Base-by-base conservation (phyloP, 2,888 invertebrate species). In the Agelastica alni region DNA sequence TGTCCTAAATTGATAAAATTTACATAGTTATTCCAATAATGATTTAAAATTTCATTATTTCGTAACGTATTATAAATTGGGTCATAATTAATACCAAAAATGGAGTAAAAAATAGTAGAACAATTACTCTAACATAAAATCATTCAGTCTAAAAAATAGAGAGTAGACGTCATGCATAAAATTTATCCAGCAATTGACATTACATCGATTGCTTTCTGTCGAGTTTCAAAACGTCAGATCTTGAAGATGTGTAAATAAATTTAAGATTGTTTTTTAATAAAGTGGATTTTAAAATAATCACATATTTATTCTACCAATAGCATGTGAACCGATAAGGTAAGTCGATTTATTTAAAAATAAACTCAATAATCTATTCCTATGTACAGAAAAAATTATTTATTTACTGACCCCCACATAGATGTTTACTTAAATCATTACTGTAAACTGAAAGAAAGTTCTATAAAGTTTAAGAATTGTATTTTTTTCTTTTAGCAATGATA, bases 311-410 rank as follows among this genome's bases (percentile, higher is more conserved):
- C 2, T 39, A 20, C 6, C 12, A 18, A 20, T 22, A 39, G 37
- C 10, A 39, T 39, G 37, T 39, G 37, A 39, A 39, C 37, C 4
- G 12, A 17, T 36, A 2, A 39, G 20, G 37, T 39, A 20, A 39
- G 37, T 39, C 7, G 1, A 39, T 12, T 12, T 2, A 6, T 1
- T 22, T 20, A 22, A 4, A 7, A 18, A n/a, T 39, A 20, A 1
- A 10, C n/a, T 20, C 17, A 20, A 18, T 10, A 20, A 20, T 39
- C n/a, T 4, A 2, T 12, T 4, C 31, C 5, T n/a, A 26, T 26
- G 26, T 26, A 7, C n/a, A n/a, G n/a, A 26, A 26, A 6, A 26
- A 26, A 26, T 26, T 26, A 18, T 36, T 17, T 36, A 36, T 36
- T 36, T 36, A 22, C 6, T 10, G 20, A 39, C 37, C 20, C 37